Percentiles rank a stretch among this genome's conserved stretches.
Conservation (phyloP, 1,140 invertebrate genomes). For the Panagrolaimus sp. region DNA sequence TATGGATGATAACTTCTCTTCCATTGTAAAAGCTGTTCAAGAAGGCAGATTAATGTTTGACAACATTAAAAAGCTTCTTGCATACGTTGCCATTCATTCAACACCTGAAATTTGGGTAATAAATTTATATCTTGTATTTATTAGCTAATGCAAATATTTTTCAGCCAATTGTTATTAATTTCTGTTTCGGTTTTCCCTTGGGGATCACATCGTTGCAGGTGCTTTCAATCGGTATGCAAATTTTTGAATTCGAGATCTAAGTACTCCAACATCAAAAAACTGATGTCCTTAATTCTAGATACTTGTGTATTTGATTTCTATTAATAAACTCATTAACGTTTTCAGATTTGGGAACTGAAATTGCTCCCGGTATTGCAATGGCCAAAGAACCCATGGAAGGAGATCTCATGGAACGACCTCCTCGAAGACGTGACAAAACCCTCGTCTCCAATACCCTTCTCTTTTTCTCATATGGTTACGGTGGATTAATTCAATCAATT, state of each 20-base stretch:
- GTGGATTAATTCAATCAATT: slow-evolving; percentile 38
- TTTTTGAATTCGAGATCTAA: no score
- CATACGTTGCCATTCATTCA: slow-evolving; percentile 47
- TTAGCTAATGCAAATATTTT: no score
- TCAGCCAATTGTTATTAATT: slow-evolving; percentile 53
- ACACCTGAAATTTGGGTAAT: slow-evolving; percentile 25
- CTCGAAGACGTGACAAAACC: slow-evolving; percentile 60
- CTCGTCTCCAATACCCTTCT: slow-evolving; percentile 39
- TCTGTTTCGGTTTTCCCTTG: slow-evolving; percentile 50
- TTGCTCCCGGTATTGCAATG: slow-evolving; percentile 63
- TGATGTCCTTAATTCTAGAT: no score
- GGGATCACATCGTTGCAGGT: slow-evolving; percentile 40
- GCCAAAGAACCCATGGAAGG: slow-evolving; percentile 59
- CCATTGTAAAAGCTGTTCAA: slow-evolving; percentile 57
- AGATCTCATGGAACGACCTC: slow-evolving; percentile 47
- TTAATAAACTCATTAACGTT: no score
- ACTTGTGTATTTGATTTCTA: no score
- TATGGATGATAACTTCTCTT: slow-evolving; percentile 59
- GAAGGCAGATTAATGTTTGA: slow-evolving; percentile 62
- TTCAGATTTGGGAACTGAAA: slow-evolving; percentile 51
- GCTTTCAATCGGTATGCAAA: slow-evolving; percentile 48
- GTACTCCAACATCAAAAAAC: no score
- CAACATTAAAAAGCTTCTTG: slow-evolving; percentile 62
- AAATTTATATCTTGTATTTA: slow-evolving; percentile 42
- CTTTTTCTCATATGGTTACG: slow-evolving; percentile 39